These are phyloP conservation scores for Phengaris alcon DNA, from an alignment of 2,888 invertebrate genomes.

Conservation along the genomic window DNA sequence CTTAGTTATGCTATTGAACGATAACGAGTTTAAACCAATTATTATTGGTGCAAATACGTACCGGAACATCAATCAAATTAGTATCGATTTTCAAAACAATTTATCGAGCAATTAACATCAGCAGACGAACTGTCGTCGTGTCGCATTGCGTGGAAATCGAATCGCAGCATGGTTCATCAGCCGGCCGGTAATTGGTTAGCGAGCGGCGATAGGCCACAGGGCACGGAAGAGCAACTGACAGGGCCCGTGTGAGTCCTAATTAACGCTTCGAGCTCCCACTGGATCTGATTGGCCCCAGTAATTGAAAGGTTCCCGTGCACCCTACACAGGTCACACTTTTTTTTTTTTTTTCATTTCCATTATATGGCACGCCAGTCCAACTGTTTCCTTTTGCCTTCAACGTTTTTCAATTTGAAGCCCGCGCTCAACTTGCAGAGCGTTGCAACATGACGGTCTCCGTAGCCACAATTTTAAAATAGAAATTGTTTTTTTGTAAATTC, in stretches of 20 bases:
- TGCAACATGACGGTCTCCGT: background rate
- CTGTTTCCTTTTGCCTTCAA: background rate
- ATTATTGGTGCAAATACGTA: background rate
- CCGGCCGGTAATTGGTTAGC: conserved; percentile 69
- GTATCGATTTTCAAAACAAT: conserved; percentile 11
- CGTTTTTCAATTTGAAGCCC: conserved; percentile 9
- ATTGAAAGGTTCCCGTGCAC: conserved; percentile 54
- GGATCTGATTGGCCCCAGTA: conserved; percentile 48
- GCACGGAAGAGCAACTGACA: conserved; percentile 49
- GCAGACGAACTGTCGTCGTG: background rate
- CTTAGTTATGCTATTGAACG: background rate
- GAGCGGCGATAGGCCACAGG: conserved; percentile 53
- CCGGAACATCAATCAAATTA: background rate
- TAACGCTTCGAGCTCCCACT: conserved; percentile 53
- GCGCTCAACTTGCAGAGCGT: conserved; percentile 15
- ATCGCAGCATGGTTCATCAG: conserved; percentile 55
- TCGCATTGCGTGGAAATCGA: conserved; percentile 13
- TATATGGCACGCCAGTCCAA: background rate
- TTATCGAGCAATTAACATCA: conserved; percentile 10
- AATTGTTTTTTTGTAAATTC: background rate
- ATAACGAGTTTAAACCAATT: background rate
- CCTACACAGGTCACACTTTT: conserved; percentile 31
- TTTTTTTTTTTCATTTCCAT: conserved; percentile 20
- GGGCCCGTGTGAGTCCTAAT: conserved; percentile 58
- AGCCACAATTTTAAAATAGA: conserved; percentile 10